phyloP scores from a whole-genome alignment of 2,113 vertebrate genomes.

The Spizaetus ornatus region DNA sequence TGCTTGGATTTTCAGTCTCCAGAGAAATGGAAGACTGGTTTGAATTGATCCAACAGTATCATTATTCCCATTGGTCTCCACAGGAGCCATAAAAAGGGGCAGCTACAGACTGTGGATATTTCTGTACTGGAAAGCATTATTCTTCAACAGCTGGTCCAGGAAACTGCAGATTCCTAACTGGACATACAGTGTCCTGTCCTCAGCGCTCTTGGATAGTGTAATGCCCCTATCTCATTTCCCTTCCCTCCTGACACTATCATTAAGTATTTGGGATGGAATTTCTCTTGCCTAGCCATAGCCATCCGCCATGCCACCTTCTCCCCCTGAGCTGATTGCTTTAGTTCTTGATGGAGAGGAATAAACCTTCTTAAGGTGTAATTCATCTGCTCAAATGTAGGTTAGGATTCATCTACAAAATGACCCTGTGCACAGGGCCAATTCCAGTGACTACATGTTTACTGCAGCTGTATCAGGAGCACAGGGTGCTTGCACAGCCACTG shows the following conservation, averaged over 20 bases:
- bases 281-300: not conserved
- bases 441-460: accelerated
- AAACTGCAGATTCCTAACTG: not conserved
- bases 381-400: not conserved
- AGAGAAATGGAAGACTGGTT: not conserved
- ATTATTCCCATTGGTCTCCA: not conserved
- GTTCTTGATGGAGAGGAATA: not conserved
- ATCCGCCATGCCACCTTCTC: not conserved
- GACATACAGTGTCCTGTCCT: not conserved
- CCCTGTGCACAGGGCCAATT: not conserved
- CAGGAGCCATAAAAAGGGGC: not conserved
- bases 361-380: not conserved
- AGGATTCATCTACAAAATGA: not conserved
- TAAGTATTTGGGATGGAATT: not conserved
- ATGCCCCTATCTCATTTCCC: not conserved
- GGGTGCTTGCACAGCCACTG: not conserved
- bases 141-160: not conserved
- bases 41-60: not conserved
- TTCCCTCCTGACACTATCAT: not conserved
- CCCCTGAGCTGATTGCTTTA: not conserved
- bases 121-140: not conserved
- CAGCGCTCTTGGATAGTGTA: not conserved
- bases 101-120: not conserved
- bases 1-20: not conserved
- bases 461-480: not conserved